Percentiles rank a stretch among this genome's conserved stretches.
Evolutionary conservation across 2,113 vertebrate genomes (phyloP).

Genomic region (Gasterosteus nipponicus): DNA sequence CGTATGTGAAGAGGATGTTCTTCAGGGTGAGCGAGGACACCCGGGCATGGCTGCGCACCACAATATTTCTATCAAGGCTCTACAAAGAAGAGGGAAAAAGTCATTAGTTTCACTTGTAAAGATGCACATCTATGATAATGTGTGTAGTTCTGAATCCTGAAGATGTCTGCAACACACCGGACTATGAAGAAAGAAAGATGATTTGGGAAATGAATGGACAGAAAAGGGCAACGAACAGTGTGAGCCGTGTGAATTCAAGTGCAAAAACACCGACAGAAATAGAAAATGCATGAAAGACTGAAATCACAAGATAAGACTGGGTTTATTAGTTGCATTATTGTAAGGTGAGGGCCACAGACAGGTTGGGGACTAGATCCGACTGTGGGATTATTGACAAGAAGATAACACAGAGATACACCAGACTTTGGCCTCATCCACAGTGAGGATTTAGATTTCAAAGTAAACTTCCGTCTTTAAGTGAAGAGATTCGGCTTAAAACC

Average conservation of each 20-base stretch:
- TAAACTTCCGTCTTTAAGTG: no score
- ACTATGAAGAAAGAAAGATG: neutral
- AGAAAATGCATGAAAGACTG: neutral
- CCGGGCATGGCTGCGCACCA: constrained; percentile 90
- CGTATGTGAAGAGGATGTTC: constrained; percentile 93
- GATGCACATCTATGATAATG: neutral
- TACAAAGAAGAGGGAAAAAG: constrained; percentile 58
- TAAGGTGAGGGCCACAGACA: neutral
- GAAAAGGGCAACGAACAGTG: neutral
- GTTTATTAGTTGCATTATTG: neutral
- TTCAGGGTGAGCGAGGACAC: constrained; percentile 96
- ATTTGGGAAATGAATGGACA: neutral
- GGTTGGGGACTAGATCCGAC: neutral
- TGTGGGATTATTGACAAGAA: neutral
- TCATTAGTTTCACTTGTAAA: constrained; percentile 16
- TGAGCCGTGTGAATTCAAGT: neutral
- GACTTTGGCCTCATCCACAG: neutral
- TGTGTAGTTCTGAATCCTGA: no score
- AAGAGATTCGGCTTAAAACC: no score
- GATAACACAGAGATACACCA: neutral
- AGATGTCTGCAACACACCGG: neutral
- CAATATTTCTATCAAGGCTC: constrained; percentile 91
- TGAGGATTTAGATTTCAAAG: neutral
- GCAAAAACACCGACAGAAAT: neutral
- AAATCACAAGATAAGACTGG: neutral